Conservation (phyloP, 2,888 invertebrate species). For the Odontothrips loti region DNA sequence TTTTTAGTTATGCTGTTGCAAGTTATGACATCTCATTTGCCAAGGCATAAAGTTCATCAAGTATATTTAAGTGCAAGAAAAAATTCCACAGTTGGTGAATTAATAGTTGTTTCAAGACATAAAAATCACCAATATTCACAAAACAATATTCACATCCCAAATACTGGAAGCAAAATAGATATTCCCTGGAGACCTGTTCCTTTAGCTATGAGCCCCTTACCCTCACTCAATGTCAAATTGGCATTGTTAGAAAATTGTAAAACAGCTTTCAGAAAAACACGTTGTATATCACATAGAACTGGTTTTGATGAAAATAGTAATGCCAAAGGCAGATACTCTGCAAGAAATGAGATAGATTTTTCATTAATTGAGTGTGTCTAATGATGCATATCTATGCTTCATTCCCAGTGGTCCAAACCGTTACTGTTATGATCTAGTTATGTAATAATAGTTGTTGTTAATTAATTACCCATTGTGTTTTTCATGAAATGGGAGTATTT, state of each 20-base stretch:
- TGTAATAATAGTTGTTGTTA: background rate
- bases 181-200: background rate
- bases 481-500: background rate
- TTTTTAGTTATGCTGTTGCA: slow-evolving; percentile 30
- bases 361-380: slow-evolving; percentile 6
- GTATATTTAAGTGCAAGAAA: background rate
- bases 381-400: slow-evolving; percentile 8
- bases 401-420: slow-evolving; percentile 22
- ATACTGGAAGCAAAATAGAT: background rate
- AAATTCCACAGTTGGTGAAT: too few species aligned
- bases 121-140: background rate
- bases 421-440: slow-evolving; percentile 25
- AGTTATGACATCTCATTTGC: background rate
- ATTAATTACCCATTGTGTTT: background rate
- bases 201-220: background rate
- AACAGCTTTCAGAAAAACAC: background rate
- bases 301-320: background rate
- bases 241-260: too few species aligned
- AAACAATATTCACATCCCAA: background rate
- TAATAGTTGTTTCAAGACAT: background rate
- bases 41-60: background rate
- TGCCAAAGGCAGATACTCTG: background rate
- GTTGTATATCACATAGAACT: background rate
- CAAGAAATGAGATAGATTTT: background rate
- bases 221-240: too few species aligned